These are phyloP conservation scores for Cantharis flavilabris DNA, from an alignment of 2,888 invertebrate species.

Conservation along the genomic window DNA sequence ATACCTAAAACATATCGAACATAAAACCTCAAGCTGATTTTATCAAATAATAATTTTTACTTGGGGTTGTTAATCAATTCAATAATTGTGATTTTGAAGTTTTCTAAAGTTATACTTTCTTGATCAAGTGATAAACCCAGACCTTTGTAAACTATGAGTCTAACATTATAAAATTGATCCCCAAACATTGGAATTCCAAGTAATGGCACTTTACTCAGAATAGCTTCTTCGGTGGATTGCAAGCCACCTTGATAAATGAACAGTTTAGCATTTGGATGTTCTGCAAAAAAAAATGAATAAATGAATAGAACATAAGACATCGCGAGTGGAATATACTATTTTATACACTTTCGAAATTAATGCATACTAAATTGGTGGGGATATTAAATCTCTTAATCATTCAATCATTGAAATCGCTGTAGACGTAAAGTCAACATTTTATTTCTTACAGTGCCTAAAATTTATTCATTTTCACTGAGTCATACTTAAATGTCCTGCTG, in stretches of 20 bases:
- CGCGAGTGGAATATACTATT: too few relatives aligned
- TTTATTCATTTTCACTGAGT: too few relatives aligned
- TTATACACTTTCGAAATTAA: too few relatives aligned
- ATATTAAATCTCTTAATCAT: too few relatives aligned
- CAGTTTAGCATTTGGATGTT: neutral
- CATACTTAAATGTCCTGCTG: neutral
- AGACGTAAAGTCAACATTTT: too few relatives aligned
- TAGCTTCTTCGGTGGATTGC: neutral
- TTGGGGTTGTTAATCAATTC: neutral
- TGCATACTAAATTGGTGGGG: too few relatives aligned
- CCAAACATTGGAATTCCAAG: neutral
- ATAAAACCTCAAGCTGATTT: neutral
- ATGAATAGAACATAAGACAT: neutral
- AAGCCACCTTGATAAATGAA: neutral
- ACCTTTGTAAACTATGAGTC: neutral
- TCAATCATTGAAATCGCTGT: too few relatives aligned
- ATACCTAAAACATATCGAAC: neutral
- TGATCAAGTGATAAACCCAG: neutral
- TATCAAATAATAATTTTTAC: neutral
- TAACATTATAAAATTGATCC: neutral
- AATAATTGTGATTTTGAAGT: neutral
- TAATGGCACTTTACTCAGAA: neutral
- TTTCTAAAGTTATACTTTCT: neutral
- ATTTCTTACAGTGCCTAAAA: too few relatives aligned
- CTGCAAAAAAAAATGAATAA: neutral